A percentile compares a stretch with the other conserved stretches of the same genome.
Evolutionary conservation across 1,140 invertebrate genomes (phyloP).

Genomic region (Pinna nobilis): DNA sequence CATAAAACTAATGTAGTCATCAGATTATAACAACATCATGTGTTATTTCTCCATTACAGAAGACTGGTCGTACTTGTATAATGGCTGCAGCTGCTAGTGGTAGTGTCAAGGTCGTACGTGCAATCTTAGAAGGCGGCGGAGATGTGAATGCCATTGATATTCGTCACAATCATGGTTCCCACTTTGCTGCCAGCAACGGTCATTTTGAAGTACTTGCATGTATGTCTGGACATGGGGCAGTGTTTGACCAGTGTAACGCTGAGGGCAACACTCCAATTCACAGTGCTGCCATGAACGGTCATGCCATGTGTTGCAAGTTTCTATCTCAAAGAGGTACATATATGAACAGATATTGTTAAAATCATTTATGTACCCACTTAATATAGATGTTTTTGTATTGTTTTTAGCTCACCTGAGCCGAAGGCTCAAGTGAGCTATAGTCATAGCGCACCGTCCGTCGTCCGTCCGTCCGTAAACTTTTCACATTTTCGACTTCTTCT

Average conservation of each 20-base stretch:
- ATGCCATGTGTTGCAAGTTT: conserved; percentile 72
- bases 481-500: no score
- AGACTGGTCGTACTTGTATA: conserved; percentile 68
- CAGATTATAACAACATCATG: neutral
- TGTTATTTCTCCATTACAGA: conserved; percentile 52
- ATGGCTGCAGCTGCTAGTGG: conserved; percentile 73
- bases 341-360: neutral
- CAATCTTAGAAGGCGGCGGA: conserved; percentile 68
- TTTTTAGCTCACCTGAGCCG: no score
- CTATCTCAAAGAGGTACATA: conserved; percentile 70
- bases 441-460: no score
- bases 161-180: conserved; percentile 67
- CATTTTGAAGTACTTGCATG: conserved; percentile 63
- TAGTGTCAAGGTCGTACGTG: conserved; percentile 65
- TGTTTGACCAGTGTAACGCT: conserved; percentile 71
- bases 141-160: conserved; percentile 68
- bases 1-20: neutral
- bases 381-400: no score
- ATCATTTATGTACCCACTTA: neutral
- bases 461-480: no score
- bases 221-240: conserved; percentile 71
- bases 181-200: conserved; percentile 72
- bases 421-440: no score
- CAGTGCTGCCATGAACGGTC: conserved; percentile 66
- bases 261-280: conserved; percentile 73